phyloP scores from a whole-genome alignment of 2,888 invertebrate genomes.

The Penaeus monodon region DNA sequence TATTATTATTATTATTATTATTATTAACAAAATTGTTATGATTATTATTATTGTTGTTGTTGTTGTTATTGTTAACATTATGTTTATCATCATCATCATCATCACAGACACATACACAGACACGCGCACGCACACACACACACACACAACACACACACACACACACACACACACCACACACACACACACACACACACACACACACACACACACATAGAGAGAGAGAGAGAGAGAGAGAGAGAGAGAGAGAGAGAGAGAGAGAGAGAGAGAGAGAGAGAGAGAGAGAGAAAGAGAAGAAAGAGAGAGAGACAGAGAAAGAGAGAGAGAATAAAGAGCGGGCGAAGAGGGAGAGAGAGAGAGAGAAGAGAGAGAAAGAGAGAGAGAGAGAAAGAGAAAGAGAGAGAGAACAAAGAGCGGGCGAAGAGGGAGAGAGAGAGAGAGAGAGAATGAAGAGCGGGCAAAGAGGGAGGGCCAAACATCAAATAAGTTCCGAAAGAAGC shows the following conservation, averaged over 20 bases:
- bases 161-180: slow-evolving; percentile 12
- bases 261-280: not conserved
- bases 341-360: not conserved
- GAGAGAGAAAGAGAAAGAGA: not conserved
- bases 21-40: no score
- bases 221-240: not conserved
- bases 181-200: not conserved
- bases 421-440: slow-evolving; percentile 5
- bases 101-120: not conserved
- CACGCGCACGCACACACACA: slow-evolving; percentile 8
- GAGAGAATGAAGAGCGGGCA: no score
- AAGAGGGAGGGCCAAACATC: no score
- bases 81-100: not conserved
- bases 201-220: not conserved
- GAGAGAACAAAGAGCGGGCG: not conserved
- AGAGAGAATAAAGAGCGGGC: not conserved
- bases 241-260: no score
- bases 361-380: not conserved
- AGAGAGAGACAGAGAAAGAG: no score
- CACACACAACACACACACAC: slow-evolving; percentile 27
- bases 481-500: no score
- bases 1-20: no score
- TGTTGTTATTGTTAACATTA: not conserved
- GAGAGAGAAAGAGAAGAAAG: no score
- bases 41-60: no score